phyloP scores from a whole-genome alignment of 2,888 invertebrate species.

The Listrodromus nycthemerus region DNA sequence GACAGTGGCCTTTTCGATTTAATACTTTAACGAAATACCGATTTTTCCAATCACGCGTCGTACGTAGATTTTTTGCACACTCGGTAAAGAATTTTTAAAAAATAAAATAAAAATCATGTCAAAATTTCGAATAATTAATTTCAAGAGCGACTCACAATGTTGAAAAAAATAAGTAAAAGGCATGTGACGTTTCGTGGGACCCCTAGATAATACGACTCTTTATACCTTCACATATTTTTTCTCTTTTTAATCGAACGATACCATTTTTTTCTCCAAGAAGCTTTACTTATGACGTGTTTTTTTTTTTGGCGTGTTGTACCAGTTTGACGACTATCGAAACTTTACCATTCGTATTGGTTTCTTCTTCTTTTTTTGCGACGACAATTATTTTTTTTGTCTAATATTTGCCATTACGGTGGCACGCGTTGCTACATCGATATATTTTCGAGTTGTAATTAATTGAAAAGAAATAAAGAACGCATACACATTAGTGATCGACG shows the following conservation, averaged over 20 bases:
- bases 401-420: slow-evolving; percentile 3
- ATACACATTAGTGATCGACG: slow-evolving; percentile 70
- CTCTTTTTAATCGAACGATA: slow-evolving; percentile 48
- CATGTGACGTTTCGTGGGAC: slow-evolving; percentile 43
- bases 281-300: slow-evolving; percentile 16
- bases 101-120: slow-evolving; percentile 32
- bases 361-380: slow-evolving; percentile 42
- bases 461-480: slow-evolving; percentile 10
- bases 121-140: slow-evolving; percentile 10
- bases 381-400: slow-evolving; percentile 42
- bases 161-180: slow-evolving; percentile 12
- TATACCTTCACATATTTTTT: slow-evolving; percentile 17
- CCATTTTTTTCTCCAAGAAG: slow-evolving; percentile 13
- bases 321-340: slow-evolving; percentile 40
- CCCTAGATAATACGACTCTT: slow-evolving; percentile 53
- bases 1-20: slow-evolving; percentile 82
- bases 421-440: slow-evolving; percentile 42
- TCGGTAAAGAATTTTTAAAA: slow-evolving; percentile 19
- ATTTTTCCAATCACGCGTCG: slow-evolving; percentile 68
- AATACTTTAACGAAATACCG: slow-evolving; percentile 74
- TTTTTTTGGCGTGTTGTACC: slow-evolving; percentile 26
- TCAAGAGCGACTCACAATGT: background rate
- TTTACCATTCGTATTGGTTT: slow-evolving; percentile 35
- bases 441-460: slow-evolving; percentile 63
- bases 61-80: slow-evolving; percentile 39